Base-by-base conservation (phyloP, 2,113 vertebrate species). In the Pungitius pungitius region DNA sequence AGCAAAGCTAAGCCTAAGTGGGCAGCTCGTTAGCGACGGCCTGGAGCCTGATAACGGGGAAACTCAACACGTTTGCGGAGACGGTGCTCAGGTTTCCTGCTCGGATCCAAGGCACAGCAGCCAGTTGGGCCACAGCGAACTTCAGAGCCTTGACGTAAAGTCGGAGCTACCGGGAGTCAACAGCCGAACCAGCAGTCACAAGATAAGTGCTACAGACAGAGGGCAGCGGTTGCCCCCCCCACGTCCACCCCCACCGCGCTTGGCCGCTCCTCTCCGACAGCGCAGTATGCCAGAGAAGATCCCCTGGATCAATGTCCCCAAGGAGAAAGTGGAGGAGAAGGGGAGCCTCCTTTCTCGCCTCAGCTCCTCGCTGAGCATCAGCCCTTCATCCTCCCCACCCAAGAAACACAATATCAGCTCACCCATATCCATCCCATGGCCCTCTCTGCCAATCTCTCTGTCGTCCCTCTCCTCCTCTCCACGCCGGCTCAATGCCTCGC, bases 211-310 rank as follows among this genome's bases (percentile, higher is more conserved):
- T 30, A 20, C 5, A 37, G 39, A 74, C 11, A 2, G 14, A 1
- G 27, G 9, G 15, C 47, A 73, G 8, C 78, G 63, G 20, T 85
- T 80, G 10, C 90, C 86, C 0, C 91, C 92, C 4, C 85, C 91
- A 4, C 86, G 87, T 1, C 91, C 92, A 2, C 89, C 90, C 0
- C 92, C 85, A 0, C 91, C 88, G 0, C 58, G 27, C 51, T 54
- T 77, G 0, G 76, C 30, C 3, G 63, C 88, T 80, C 87, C 87
- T 83, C 84, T 88, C 81, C 69, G 63, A 68, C 84, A 90, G 80
- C 76, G 78, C 76, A 95, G 94, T 88, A 95, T 96, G 96, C 95
- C 95, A 22, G 96, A 93, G 81, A 95, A 94, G 62, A 91, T 89
- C 72, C 77, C 56, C 83, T 95, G 89, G 90, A 93, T 92, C 33